Evolutionary conservation across 2,113 vertebrate species (phyloP).

Genomic region (Lepidothrix coronata): DNA sequence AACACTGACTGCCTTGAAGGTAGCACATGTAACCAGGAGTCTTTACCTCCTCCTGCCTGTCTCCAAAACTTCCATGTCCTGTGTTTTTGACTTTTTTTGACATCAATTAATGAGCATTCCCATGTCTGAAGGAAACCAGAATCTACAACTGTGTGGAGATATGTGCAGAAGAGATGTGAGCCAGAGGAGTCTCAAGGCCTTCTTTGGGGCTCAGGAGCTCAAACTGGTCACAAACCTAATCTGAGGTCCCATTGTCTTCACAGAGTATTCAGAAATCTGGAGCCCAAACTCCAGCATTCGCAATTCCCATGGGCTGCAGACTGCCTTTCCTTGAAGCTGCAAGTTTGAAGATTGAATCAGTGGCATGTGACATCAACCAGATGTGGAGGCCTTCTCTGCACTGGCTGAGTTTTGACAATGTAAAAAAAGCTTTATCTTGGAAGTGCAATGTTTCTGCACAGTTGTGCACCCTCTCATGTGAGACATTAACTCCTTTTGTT

Average conservation of each 20-base stretch:
- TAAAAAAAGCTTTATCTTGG: background rate
- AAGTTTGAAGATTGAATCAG: background rate
- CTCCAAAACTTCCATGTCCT: background rate
- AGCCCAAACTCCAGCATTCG: background rate
- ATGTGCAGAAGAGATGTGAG: background rate
- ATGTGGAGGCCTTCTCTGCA: background rate
- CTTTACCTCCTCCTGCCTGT: background rate
- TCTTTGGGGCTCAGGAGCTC: background rate
- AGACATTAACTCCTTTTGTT: background rate
- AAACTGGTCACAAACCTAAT: background rate
- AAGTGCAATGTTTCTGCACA: background rate
- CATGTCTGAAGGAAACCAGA: background rate
- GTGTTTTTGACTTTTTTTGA: background rate
- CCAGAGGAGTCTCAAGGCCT: background rate
- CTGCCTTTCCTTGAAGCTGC: background rate
- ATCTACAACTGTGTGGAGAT: background rate
- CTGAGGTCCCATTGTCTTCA: background rate
- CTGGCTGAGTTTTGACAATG: background rate
- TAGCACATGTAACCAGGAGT: background rate
- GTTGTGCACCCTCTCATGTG: background rate
- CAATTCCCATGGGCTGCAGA: background rate
- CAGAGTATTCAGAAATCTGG: background rate
- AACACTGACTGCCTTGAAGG: background rate
- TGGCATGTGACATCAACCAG: background rate
- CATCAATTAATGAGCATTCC: background rate